Base-by-base conservation (phyloP, 2,797 vertebrate species). In the Semaprochilodus insignis region DNA sequence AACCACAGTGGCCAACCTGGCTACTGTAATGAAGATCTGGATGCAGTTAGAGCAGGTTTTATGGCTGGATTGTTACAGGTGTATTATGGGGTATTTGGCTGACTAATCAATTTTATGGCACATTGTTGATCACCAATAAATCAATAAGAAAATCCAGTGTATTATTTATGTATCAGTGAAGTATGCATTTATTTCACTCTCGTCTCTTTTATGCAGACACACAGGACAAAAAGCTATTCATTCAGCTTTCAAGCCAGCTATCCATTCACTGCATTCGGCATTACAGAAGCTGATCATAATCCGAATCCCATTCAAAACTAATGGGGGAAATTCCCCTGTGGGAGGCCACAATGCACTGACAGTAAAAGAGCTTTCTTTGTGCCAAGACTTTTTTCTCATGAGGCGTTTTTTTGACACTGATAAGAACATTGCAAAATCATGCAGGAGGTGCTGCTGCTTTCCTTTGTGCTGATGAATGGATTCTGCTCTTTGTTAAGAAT, bases 361-460 rank as follows among this genome's bases (percentile, higher is more conserved):
- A 59, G 77, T 85, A 70, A 55, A 6, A 54, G 17, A 16, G 15
- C n/a, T 57, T 44, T 71, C 10, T 21, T 55, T 16, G 0, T 51
- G 16, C 79, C 78, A 84, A 75, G 77, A 31, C 16, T 4, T 74
- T 75, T 67, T 88, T 82, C 78, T 40, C 59, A 62, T 66, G 52
- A 63, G 16, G 36, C 60, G 63, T 31, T 76, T 44, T n/a, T 44
- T 40, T 73, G 75, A 79, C 70, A 77, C 25, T 48, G 51, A 84
- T 81, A 78, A 81, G 59, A 52, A 67, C 66, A 71, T 80, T 66
- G 77, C 5, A 84, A 44, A 62, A 40, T 23, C 15, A 23, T 36
- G 16, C 3, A 21, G 34, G 44, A 83, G 25, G 40, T 27, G 66
- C 78, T 16, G 62, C 34, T 62, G 81, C 23, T 73, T 65, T 57